Percentiles rank a stretch among this genome's conserved stretches.
These are phyloP conservation scores for Lepisosteus oculatus DNA, from an alignment of 2,113 vertebrate species.

Conservation along the genomic window DNA sequence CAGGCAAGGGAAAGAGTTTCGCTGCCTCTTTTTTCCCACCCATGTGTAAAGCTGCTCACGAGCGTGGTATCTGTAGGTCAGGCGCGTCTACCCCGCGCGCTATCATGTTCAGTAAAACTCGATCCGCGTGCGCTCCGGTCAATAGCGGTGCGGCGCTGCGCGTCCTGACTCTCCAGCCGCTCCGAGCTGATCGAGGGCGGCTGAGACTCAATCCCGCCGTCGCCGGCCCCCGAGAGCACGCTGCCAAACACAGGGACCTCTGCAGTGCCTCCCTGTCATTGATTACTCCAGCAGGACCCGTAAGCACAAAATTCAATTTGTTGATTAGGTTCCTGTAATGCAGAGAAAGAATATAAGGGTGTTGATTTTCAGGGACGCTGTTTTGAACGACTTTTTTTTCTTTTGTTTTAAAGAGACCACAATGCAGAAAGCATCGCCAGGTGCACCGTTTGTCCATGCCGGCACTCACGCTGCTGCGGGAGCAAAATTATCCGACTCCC, in stretches of 20 bases:
- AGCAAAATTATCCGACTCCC: neutral
- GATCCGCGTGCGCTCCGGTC: neutral
- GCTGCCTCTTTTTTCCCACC: too few species aligned
- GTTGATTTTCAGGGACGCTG: neutral
- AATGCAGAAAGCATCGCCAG: neutral
- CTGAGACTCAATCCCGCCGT: neutral
- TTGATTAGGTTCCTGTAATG: constrained; percentile 7
- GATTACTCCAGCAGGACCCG: constrained; percentile 1
- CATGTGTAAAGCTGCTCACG: too few species aligned
- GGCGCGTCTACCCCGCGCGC: neutral
- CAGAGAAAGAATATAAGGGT: constrained; percentile 5
- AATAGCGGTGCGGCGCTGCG: neutral
- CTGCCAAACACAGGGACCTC: neutral
- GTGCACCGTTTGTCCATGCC: neutral
- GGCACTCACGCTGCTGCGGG: neutral
- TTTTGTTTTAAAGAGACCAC: constrained; percentile 1
- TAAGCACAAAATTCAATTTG: constrained; percentile 18
- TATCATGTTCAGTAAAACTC: neutral
- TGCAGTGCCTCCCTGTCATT: neutral
- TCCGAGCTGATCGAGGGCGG: too few species aligned
- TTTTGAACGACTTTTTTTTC: neutral
- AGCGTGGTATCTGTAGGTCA: neutral
- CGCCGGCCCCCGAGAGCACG: constrained; percentile 4
- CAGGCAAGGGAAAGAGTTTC: too few species aligned
- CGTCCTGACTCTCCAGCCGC: too few species aligned